Base-by-base conservation (phyloP, 1,140 invertebrate genomes). In the Delia radicum region DNA sequence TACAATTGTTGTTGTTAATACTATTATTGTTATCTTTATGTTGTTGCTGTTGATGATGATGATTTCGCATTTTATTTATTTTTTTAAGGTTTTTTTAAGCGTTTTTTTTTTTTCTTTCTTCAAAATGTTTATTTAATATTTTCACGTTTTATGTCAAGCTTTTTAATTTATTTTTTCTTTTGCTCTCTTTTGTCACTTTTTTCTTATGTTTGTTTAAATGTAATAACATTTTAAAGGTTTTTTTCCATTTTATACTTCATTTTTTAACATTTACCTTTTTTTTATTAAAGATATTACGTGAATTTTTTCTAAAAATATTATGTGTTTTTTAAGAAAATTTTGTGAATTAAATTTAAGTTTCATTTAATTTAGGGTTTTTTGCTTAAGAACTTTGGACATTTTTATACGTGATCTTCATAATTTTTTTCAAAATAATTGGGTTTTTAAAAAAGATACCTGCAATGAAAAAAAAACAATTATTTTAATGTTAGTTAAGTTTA, bases 1-100 rank as follows among this genome's bases (percentile, higher is more conserved):
- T 78, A 37, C 13, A 10, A 76, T 79, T 80, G 76, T 78, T 78
- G 55, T 77, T 79, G 69, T 55, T 73, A 77, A 69, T 77, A 75
- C 46, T 48, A 42, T 74, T 72, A 55, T 28, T 78, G 76, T 80
- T 79, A 78, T 79, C 46, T 13, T 69, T 26, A n/a, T 69, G 37
- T 15, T 63, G 67, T 62, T 31, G 31, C 21, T 75, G 37, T 24
- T 69, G 63, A 28, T 72, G 18, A 62, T 18, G 18, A 31, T 75
- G 42, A 55, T 75, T 67, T 29, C 21, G 37, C 74, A 75, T 75
- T 73, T 13, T 21, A 4, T 10, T 13, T 13, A 3, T 13, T 61
- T 31, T 62, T 61, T 7, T 62, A 21, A 13, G 28, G 18, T 37
- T 61, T 31, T 55, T 61, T 7, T 62, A 21, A 13, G 28, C 24